phyloP scores from a whole-genome alignment of 1,140 invertebrate species.

The Caenorhabditis remanei region DNA sequence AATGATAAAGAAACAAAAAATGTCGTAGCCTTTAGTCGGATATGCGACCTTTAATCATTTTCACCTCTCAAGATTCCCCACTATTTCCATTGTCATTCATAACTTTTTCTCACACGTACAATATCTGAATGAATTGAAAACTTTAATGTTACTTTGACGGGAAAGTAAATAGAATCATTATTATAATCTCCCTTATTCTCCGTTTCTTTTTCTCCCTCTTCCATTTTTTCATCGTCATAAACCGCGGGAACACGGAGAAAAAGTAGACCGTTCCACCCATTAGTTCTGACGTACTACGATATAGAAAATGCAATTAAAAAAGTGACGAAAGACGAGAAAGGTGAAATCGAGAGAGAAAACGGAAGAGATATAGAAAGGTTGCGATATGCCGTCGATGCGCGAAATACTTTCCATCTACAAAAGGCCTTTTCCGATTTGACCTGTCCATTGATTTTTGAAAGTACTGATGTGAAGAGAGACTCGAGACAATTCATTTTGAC shows the following conservation, averaged over 20 bases:
- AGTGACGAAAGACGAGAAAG: constrained; percentile 1
- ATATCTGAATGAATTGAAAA: too few relatives aligned
- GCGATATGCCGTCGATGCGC: constrained; percentile 22
- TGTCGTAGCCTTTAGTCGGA: background rate
- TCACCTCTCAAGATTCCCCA: background rate
- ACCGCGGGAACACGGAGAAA: background rate
- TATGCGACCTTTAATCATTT: background rate
- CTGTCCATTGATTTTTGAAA: background rate
- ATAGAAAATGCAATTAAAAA: background rate
- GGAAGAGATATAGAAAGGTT: constrained; percentile 19
- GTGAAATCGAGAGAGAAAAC: constrained; percentile 27
- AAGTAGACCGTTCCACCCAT: background rate
- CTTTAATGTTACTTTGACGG: too few relatives aligned
- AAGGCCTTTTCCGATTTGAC: background rate
- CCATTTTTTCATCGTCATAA: constrained; percentile 5
- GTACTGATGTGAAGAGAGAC: background rate
- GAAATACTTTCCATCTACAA: background rate
- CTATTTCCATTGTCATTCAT: background rate
- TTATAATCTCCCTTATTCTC: background rate
- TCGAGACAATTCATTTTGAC: background rate
- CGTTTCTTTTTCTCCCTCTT: background rate
- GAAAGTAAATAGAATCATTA: background rate
- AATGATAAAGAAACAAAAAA: constrained; percentile 8
- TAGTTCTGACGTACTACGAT: constrained; percentile 33
- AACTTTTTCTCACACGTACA: background rate